Evolutionary conservation across 2,113 vertebrate species (phyloP).

Genomic region (Eulacestoma nigropectus): DNA sequence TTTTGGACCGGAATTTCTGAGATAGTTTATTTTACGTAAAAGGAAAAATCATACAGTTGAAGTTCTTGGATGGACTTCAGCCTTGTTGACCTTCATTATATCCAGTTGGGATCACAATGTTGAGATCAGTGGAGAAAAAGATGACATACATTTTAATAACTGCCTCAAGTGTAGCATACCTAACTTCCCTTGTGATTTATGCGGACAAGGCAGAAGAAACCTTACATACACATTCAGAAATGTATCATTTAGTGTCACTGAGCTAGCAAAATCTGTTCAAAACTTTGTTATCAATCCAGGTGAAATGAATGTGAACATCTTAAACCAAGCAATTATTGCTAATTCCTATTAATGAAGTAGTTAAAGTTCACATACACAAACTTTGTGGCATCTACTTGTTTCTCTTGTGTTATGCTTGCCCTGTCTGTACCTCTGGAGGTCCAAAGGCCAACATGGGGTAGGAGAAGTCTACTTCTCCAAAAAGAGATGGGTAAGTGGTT

Average conservation of each 20-base stretch:
- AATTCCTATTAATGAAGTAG: not conserved
- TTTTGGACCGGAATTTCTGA: not conserved
- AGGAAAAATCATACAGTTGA: not conserved
- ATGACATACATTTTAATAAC: not conserved
- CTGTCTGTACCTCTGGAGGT: not conserved
- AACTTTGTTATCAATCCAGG: not conserved
- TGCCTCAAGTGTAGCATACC: not conserved
- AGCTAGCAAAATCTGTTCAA: not conserved
- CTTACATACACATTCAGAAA: not conserved
- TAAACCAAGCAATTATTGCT: not conserved
- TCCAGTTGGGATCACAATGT: not conserved
- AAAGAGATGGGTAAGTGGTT: not conserved
- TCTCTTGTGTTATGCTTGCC: not conserved
- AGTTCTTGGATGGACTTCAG: not conserved
- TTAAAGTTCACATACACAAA: not conserved
- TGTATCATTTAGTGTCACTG: not conserved
- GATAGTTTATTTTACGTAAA: not conserved
- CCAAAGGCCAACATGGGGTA: not conserved
- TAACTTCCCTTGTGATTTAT: not conserved
- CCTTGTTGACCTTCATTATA: not conserved
- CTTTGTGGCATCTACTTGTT: not conserved
- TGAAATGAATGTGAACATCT: not conserved
- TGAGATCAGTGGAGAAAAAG: not conserved
- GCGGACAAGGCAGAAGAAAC: not conserved
- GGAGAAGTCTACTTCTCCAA: not conserved